Evolutionary conservation across 2,113 vertebrate genomes (phyloP).

Genomic region (Oreochromis niloticus): DNA sequence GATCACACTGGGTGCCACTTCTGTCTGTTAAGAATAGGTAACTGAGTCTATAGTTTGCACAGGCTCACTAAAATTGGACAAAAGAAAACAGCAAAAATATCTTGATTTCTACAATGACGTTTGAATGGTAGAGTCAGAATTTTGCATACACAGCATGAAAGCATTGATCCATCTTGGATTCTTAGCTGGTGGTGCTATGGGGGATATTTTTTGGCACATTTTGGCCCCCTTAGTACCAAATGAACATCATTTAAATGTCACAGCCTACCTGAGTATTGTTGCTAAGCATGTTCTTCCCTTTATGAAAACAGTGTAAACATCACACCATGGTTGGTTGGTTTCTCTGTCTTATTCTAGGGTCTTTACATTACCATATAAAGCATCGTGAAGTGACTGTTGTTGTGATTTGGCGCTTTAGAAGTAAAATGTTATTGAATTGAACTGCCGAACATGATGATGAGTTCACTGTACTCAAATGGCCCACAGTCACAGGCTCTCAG

Average conservation of each 20-base stretch:
- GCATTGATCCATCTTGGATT: neutral
- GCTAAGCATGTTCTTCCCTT: neutral
- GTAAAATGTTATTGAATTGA: neutral
- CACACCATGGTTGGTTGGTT: neutral
- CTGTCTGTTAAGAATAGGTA: neutral
- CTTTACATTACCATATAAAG: neutral
- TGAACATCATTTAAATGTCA: neutral
- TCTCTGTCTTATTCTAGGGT: neutral
- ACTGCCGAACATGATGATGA: neutral
- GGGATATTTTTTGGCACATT: neutral
- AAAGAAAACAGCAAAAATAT: neutral
- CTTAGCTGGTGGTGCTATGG: neutral
- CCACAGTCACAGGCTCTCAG: neutral
- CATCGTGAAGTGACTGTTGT: neutral
- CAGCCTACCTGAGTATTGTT: neutral
- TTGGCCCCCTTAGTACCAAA: neutral
- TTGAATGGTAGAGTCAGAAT: neutral
- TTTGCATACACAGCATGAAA: neutral
- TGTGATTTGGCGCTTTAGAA: fast-evolving
- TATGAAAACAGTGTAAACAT: neutral
- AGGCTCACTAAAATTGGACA: neutral
- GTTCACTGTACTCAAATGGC: neutral
- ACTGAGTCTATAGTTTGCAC: neutral
- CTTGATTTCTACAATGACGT: fast-evolving
- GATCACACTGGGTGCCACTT: neutral